A percentile compares a stretch with the other conserved stretches of the same genome.
These are phyloP conservation scores for Abramis brama DNA, from an alignment of 2,113 vertebrate species.

Conservation along the genomic window DNA sequence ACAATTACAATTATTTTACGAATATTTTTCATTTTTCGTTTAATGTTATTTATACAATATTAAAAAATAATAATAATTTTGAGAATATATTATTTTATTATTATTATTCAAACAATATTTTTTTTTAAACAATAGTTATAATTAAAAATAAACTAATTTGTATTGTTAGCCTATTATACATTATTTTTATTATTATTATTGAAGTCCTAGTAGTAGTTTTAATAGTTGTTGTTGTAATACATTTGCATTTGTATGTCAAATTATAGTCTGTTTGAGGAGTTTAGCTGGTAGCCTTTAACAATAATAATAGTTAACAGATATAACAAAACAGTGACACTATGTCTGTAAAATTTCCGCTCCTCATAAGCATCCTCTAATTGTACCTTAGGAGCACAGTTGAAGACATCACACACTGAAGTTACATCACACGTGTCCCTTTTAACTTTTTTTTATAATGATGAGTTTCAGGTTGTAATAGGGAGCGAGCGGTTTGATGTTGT, in stretches of 20 bases:
- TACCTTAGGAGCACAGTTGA: conserved; percentile 17
- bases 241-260: neutral
- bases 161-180: neutral
- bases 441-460: conserved; percentile 32
- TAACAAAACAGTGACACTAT: conserved; percentile 11
- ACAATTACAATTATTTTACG: too few species aligned
- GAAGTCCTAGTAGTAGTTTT: too few species aligned
- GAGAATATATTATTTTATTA: too few species aligned
- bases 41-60: too few species aligned
- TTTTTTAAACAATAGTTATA: too few species aligned
- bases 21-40: too few species aligned
- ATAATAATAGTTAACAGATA: conserved; percentile 20
- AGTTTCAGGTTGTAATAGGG: conserved; percentile 17
- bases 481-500: conserved; percentile 3
- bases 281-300: neutral
- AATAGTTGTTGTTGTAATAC: neutral
- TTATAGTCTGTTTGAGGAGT: neutral
- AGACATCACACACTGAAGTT: conserved; percentile 23
- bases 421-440: conserved; percentile 22
- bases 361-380: conserved; percentile 11
- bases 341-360: conserved; percentile 15
- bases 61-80: too few species aligned
- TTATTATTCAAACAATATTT: too few species aligned
- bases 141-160: too few species aligned
- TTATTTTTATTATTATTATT: neutral